phyloP scores from a whole-genome alignment of 92 coral and sea anemone genomes.

The Chrysogorgia sp. region DNA sequence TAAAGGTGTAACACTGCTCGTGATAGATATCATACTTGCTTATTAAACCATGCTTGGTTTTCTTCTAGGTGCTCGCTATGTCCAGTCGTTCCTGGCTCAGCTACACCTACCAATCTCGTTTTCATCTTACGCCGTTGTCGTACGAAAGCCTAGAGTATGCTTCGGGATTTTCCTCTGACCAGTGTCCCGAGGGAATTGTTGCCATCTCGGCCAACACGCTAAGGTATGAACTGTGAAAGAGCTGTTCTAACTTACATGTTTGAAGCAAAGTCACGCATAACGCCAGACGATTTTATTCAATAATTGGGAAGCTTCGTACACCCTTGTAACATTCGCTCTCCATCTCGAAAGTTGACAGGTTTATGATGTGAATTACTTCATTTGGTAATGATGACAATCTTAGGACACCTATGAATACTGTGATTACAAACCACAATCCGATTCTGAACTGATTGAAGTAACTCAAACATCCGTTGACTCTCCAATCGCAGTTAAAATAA shows the following conservation, averaged over 20 bases:
- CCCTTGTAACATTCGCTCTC: no score
- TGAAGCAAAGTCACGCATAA: no score
- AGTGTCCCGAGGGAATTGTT: conserved; percentile 99
- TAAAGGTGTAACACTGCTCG: not conserved
- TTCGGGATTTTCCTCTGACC: conserved; percentile 97
- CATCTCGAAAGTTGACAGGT: no score
- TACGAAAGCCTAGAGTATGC: conserved; percentile 97
- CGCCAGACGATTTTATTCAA: no score
- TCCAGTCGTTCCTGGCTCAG: conserved; percentile 99
- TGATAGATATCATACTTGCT: not conserved
- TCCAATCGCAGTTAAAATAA: no score
- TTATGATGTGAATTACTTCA: not conserved
- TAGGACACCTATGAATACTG: conserved; percentile 32
- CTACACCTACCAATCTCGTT: conserved; percentile 92
- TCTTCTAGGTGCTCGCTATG: conserved; percentile 91
- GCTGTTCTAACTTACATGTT: no score
- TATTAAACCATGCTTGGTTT: not conserved
- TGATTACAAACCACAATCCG: conserved; percentile 11
- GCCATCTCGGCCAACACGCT: conserved; percentile 96
- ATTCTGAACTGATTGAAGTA: conserved; percentile 12
- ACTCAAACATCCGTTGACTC: not conserved
- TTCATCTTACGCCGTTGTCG: conserved; percentile 93
- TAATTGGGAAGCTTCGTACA: no score
- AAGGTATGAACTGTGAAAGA: conserved; percentile 61
- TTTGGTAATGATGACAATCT: conserved; percentile 24